Base-by-base conservation (phyloP, 2,113 vertebrate genomes). In the Microcebus griseorufus region DNA sequence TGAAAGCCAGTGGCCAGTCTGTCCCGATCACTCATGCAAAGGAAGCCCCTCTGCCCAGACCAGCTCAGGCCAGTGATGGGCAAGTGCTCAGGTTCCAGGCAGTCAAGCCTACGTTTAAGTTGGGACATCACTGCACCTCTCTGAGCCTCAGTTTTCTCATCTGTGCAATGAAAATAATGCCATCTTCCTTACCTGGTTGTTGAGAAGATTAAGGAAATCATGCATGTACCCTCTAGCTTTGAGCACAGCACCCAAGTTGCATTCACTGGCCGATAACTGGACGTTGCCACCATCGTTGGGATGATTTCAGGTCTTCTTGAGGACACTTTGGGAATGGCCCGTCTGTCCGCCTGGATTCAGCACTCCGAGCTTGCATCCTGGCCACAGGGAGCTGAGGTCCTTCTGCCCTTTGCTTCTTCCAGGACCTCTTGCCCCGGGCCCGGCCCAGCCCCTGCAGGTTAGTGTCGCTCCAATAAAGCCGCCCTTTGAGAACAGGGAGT, bases 1-100 rank as follows among this genome's bases (percentile, higher is more conserved):
- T 3, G 32, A 70, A 70, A 75, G n/a, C 37, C 1, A 1, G 14
- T 0, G 5, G 3, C 5, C 12, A 1, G 6, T 22, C 22, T 27
- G 1, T 22, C 39, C n/a, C 13, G 34, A 23, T 62, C 32, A 32
- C 85, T 5, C 5, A 34, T 1, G 51, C 39, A 6, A 4, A 69
- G 69, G 62, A 78, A 78, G 27, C 81, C 39, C 13, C n/a, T 69
- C 84, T 18, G 4, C 4, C 5, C n/a, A 27, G 34, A 42, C 1
- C 14, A 42, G 11, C 27, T 20, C 20, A 39, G 55, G 18, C 79
- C 37, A 14, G 29, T 0, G 22, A 32, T 0, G 34, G 27, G 18
- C 34, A 27, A 65, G 13, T 22, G n/a, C 37, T 48, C 8, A 79
- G n/a, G 53, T 55, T 7, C 58, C 14, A 73, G 48, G 58, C 29